Evolutionary conservation across 1,140 invertebrate species (phyloP), one percentile per base, ranked within the genome.

Genomic region (Kradibia gibbosae): DNA sequence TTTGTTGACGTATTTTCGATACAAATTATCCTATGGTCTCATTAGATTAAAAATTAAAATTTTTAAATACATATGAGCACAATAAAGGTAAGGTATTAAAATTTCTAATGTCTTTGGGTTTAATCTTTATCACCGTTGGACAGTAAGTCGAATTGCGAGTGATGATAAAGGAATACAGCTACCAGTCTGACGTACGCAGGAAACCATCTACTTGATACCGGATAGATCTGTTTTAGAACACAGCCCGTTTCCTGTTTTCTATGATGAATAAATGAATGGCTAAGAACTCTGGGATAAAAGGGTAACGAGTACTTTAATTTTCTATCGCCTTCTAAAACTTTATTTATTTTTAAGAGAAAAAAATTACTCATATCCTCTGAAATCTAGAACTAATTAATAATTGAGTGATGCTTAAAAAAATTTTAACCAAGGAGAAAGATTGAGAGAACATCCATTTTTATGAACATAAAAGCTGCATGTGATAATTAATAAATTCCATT

Each of bases 151-250:
- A 74, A 55, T 31, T n/a, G 62, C 2, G 25, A 22, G 1, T 22
- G 20, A 2, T 1, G 62, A 67, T 67, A 67, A 39, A 67, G 62
- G 20, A 48, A 48, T 17, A 28, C 70, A 15, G 42, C 42, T 50
- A 50, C n/a, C 45, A 28, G 70, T 72, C 70, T 72, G 70, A 72
- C 25, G 70, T 72, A 72, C 39, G 28, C 70, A 25, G 70, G 45
- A 72, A 72, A n/a, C 70, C 39, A 48, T 48, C 25, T 31, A 48
- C 34, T 48, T n/a, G 70, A 72, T 72, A 72, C 20, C 3, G 10
- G 13, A 15, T 13, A 4, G n/a, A 48, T 48, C 42, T 48, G 45
- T 71, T 71, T 42, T 60, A 34, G 36, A 5, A 36, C 53, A 20
- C 31, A 45, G 53, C 53, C 8, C 28, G 73, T 60, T 75, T 75